Conservation (phyloP, 2,113 vertebrate genomes). For the Nothoprocta perdicaria region DNA sequence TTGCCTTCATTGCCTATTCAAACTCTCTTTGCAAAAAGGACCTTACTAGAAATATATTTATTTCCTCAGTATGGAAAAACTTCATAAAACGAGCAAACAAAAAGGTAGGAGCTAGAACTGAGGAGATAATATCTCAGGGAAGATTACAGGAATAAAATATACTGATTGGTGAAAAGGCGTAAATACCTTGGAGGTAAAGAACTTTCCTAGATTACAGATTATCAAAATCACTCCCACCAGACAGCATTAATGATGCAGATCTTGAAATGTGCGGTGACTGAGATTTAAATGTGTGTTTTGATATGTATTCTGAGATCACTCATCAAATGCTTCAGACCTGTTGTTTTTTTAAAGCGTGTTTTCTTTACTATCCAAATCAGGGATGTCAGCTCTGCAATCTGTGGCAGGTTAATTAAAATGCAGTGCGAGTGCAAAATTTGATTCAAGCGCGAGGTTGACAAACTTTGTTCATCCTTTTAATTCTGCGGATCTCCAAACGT, state of each 20-base stretch:
- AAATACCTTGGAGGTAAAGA: constrained; percentile 19
- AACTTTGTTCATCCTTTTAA: constrained; percentile 46
- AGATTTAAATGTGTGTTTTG: constrained; percentile 45
- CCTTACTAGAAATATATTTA: constrained; percentile 28
- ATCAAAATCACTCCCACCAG: constrained; percentile 45
- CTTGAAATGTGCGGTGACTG: constrained; percentile 34
- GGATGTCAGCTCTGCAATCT: constrained; percentile 42
- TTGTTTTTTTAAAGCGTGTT: constrained; percentile 19
- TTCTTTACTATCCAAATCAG: constrained; percentile 47
- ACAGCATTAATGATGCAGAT: constrained; percentile 38
- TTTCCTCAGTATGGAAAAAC: neutral
- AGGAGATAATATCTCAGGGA: neutral
- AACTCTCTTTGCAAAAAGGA: constrained; percentile 10
- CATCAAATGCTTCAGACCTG: constrained; percentile 44
- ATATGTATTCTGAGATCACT: constrained; percentile 11
- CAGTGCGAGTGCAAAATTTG: constrained; percentile 36
- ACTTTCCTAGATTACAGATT: constrained; percentile 27
- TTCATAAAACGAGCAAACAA: neutral
- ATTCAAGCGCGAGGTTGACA: constrained; percentile 23
- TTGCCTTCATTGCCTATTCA: constrained; percentile 39
- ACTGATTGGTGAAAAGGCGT: constrained; percentile 26
- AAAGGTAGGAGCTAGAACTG: neutral
- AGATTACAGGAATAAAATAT: neutral
- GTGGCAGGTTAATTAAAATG: constrained; percentile 55
- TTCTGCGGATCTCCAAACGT: neutral